A percentile compares a stretch with the other conserved stretches of the same genome.
phyloP scores from a whole-genome alignment of 2,113 vertebrate species.

The Callocephalon fimbriatum region DNA sequence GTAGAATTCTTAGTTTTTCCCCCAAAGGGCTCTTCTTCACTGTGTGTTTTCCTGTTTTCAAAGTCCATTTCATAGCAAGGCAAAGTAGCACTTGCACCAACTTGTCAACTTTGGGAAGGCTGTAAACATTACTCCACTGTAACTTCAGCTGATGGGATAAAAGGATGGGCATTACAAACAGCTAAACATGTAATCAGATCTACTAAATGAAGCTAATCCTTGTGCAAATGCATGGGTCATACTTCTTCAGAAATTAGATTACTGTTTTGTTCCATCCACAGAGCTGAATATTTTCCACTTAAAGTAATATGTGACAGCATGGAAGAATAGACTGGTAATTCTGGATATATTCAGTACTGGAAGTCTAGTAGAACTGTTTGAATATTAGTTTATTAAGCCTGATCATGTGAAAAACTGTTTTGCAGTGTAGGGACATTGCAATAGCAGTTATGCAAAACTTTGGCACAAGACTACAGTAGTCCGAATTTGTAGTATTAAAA shows the following conservation, averaged over 20 bases:
- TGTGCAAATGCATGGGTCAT: neutral
- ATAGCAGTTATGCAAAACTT: neutral
- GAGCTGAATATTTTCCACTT: neutral
- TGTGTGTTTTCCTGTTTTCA: neutral
- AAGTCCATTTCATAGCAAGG: neutral
- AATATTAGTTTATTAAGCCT: neutral
- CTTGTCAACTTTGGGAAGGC: neutral
- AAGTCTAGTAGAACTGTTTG: neutral
- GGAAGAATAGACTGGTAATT: neutral
- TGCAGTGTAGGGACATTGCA: neutral
- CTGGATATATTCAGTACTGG: neutral
- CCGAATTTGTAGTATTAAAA: neutral
- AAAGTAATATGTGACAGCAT: neutral
- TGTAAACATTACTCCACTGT: neutral
- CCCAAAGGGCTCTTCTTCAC: neutral
- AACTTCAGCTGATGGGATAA: conserved; percentile 5
- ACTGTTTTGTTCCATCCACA: neutral
- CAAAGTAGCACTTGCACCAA: neutral
- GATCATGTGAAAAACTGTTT: neutral
- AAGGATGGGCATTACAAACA: neutral
- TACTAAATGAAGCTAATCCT: neutral
- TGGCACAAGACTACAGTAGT: rapidly evolving
- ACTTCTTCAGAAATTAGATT: neutral
- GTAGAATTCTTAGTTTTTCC: neutral
- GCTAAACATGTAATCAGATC: neutral